phyloP scores from a whole-genome alignment of 2,797 vertebrate genomes.

The Mallotus villosus region DNA sequence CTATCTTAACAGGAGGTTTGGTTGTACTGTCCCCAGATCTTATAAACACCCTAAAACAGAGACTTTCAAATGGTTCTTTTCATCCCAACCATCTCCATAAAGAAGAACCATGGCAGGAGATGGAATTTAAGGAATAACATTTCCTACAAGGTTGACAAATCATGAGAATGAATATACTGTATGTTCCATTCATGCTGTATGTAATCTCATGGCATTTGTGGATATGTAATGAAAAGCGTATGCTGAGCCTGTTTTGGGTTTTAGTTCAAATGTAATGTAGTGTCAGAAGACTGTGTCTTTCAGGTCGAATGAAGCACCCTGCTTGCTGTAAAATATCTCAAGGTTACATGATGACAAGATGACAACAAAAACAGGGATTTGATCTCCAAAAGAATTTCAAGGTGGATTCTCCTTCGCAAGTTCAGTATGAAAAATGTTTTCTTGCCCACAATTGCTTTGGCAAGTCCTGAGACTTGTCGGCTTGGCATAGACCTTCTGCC shows the following conservation, averaged over 20 bases:
- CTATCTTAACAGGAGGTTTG: neutral
- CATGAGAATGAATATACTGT: neutral
- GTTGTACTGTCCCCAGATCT: constrained; percentile 1
- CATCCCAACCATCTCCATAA: neutral
- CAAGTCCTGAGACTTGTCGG: neutral
- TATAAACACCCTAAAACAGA: neutral
- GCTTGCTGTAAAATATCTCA: neutral
- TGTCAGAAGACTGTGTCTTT: neutral
- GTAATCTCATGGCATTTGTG: neutral
- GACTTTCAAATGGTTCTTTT: neutral
- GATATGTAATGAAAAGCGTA: constrained; percentile 7
- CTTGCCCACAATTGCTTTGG: neutral
- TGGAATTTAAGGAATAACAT: neutral
- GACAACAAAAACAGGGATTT: neutral
- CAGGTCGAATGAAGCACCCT: neutral
- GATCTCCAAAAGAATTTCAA: neutral
- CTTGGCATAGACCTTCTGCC: neutral
- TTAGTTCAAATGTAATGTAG: neutral
- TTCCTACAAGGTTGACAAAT: neutral
- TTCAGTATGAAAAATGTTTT: neutral
- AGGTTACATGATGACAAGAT: neutral
- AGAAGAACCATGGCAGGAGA: neutral
- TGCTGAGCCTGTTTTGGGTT: constrained; percentile 3
- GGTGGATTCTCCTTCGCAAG: neutral
- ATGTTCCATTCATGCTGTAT: neutral